These are phyloP conservation scores for Caenorhabditis virilis DNA, from an alignment of 2,888 invertebrate genomes.

Conservation along the genomic window DNA sequence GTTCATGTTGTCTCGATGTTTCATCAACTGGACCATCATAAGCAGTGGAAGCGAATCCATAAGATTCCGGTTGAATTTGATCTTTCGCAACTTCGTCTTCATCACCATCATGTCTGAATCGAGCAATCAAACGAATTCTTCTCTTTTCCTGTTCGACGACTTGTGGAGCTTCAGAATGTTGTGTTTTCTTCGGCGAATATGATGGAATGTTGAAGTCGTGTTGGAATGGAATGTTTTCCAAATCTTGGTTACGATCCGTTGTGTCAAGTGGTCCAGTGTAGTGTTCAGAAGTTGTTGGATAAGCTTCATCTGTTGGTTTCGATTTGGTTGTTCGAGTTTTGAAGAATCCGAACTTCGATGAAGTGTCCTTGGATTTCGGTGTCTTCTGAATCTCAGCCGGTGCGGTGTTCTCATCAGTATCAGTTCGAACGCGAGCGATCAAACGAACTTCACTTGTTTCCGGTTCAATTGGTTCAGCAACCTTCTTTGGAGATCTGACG, in stretches of 20 bases:
- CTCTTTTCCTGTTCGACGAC: neutral
- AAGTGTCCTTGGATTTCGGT: conserved; percentile 9
- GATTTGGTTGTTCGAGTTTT: too few species aligned
- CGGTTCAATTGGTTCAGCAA: conserved; percentile 5
- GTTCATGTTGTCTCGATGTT: conserved; percentile 8
- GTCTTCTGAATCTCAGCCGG: conserved; percentile 10
- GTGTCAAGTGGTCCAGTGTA: conserved; percentile 26
- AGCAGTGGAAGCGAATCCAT: conserved; percentile 10
- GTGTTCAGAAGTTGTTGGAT: conserved; percentile 6
- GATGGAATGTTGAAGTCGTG: conserved; percentile 8
- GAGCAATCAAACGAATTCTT: conserved; percentile 1
- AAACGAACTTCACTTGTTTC: conserved; percentile 6
- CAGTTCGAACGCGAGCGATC: conserved; percentile 7
- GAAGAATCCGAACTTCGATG: conserved; percentile 11
- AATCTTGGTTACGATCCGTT: conserved; percentile 14
- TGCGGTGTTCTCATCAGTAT: conserved; percentile 3
- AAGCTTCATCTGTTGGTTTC: neutral
- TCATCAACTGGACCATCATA: conserved; percentile 24
- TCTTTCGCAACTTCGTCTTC: conserved; percentile 16
- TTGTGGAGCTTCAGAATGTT: neutral
- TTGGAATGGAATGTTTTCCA: conserved; percentile 23
- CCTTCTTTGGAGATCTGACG: conserved; percentile 3
- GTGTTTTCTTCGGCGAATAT: conserved; percentile 11
- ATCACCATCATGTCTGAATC: conserved; percentile 2
- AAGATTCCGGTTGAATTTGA: conserved; percentile 11